Evolutionary conservation across 2,113 vertebrate species (phyloP).

Genomic region (Saccopteryx bilineata): DNA sequence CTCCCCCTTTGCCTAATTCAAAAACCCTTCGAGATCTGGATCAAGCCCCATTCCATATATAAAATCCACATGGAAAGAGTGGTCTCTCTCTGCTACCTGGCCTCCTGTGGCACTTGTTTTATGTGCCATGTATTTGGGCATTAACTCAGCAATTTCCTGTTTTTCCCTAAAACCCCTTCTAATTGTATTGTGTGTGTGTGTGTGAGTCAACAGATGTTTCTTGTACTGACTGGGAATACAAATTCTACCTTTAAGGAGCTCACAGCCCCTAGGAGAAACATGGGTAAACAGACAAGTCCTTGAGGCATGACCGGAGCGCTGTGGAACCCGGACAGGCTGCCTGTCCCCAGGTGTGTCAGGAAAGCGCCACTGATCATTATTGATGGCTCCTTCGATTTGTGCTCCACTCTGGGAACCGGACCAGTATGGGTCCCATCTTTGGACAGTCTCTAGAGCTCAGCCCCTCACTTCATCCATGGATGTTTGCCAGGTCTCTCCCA

Average conservation of each 20-base stretch:
- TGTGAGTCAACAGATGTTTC: neutral
- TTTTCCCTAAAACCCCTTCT: neutral
- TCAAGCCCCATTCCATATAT: neutral
- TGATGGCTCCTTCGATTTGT: neutral
- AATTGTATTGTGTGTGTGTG: neutral
- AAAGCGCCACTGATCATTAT: neutral
- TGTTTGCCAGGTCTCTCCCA: neutral
- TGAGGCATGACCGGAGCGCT: neutral
- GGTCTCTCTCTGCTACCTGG: neutral
- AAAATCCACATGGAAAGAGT: neutral
- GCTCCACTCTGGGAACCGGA: neutral
- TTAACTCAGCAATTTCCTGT: neutral
- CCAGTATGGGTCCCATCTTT: neutral
- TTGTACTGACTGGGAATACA: neutral
- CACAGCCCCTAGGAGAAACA: neutral
- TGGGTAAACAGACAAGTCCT: neutral
- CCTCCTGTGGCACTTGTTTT: neutral
- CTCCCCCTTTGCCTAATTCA: neutral
- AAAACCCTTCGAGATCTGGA: neutral
- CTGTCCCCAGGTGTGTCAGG: neutral
- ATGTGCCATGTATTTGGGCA: neutral
- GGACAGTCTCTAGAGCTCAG: neutral
- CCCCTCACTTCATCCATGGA: neutral
- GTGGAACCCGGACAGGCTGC: neutral
- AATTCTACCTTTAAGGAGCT: neutral